Percentiles rank a stretch among this genome's conserved stretches.
These are phyloP conservation scores for Odontophorus gujanensis DNA, from an alignment of 2,113 vertebrate genomes.

Conservation along the genomic window DNA sequence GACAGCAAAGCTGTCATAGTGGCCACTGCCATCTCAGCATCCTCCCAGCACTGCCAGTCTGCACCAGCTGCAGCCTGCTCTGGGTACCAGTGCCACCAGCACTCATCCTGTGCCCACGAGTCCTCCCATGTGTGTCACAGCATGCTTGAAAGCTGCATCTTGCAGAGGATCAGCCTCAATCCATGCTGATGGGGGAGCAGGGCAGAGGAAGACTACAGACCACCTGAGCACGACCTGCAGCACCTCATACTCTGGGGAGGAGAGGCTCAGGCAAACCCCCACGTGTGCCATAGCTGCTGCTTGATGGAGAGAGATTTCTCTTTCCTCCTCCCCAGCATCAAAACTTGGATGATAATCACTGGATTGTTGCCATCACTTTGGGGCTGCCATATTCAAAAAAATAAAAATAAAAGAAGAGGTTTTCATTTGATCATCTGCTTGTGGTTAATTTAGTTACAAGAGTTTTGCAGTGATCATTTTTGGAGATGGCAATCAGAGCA, in stretches of 20 bases:
- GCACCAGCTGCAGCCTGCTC: neutral
- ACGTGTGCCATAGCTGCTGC: neutral
- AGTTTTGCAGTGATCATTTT: slow-evolving; percentile 16
- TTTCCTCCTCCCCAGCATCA: neutral
- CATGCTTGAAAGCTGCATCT: neutral
- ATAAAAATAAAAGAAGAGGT: neutral
- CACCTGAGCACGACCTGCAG: neutral
- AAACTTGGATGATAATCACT: neutral
- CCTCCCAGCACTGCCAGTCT: neutral
- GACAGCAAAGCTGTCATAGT: neutral
- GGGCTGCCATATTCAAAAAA: neutral
- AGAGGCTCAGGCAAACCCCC: neutral
- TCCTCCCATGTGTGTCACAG: neutral
- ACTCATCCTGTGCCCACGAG: neutral
- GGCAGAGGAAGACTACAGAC: neutral
- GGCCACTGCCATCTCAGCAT: neutral
- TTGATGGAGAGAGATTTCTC: neutral
- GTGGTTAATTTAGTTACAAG: slow-evolving; percentile 5
- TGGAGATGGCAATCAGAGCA: slow-evolving; percentile 21
- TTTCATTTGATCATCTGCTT: slow-evolving; percentile 12
- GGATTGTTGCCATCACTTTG: neutral
- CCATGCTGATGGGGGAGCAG: neutral
- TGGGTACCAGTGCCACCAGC: neutral
- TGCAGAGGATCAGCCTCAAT: neutral
- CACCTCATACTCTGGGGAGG: neutral